Evolutionary conservation across 2,113 vertebrate genomes (phyloP).

Genomic region (Okapia johnstoni): DNA sequence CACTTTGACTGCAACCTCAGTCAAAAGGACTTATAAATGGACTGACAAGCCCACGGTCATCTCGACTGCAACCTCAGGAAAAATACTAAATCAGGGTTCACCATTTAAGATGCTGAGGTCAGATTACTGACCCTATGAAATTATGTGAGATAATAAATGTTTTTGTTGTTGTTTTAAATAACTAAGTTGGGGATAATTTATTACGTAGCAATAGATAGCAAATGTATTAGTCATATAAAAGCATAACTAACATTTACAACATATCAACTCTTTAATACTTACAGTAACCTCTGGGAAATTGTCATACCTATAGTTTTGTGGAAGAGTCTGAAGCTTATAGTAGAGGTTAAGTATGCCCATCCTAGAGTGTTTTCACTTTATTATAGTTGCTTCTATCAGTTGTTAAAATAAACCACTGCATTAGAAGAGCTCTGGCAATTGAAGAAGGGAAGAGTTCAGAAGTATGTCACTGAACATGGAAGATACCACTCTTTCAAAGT

Average conservation of each 20-base stretch:
- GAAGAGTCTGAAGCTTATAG: neutral
- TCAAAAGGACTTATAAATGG: neutral
- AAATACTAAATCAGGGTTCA: neutral
- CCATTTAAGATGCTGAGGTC: neutral
- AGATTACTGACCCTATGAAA: neutral
- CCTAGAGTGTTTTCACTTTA: neutral
- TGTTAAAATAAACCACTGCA: neutral
- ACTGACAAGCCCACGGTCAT: neutral
- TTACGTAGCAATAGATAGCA: neutral
- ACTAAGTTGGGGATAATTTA: neutral
- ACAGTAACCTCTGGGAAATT: neutral
- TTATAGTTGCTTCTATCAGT: neutral
- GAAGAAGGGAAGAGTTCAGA: neutral
- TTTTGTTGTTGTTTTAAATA: neutral
- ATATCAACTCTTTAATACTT: neutral
- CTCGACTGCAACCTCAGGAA: neutral
- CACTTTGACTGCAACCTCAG: neutral
- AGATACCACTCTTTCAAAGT: neutral
- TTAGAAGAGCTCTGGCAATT: neutral
- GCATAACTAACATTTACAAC: neutral
- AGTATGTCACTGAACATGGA: neutral
- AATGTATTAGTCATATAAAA: neutral
- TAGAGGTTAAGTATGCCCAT: neutral
- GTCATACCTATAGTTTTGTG: neutral
- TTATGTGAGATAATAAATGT: neutral